A percentile compares a stretch with the other conserved stretches of the same genome.
Evolutionary conservation across 2,888 invertebrate species (phyloP).

Genomic region (Meiosimyza platycephala): DNA sequence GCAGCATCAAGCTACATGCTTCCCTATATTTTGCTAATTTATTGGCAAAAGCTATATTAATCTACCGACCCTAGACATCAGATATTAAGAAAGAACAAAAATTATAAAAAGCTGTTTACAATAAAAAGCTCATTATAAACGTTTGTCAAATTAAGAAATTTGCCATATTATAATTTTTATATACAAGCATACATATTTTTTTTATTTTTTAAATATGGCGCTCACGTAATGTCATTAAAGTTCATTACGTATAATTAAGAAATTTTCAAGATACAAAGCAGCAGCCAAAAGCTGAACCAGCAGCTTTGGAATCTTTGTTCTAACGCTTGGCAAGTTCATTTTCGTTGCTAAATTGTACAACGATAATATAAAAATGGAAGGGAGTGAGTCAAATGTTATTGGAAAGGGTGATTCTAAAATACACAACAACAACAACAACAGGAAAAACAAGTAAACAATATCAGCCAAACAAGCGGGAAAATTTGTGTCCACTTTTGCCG

Average conservation of each 20-base stretch:
- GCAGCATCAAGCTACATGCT: neutral
- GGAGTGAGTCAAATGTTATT: neutral
- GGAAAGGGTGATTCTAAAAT: constrained; percentile 1
- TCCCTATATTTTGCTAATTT: too few relatives aligned
- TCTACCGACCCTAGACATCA: neutral
- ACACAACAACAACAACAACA: constrained; percentile 27
- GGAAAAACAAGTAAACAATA: constrained; percentile 24
- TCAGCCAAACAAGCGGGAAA: constrained; percentile 8
- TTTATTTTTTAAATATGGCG: constrained; percentile 42
- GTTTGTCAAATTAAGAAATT: constrained; percentile 32
- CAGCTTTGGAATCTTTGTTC: neutral
- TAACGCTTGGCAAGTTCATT: constrained; percentile 1
- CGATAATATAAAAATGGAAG: too few relatives aligned
- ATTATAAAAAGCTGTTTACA: too few relatives aligned
- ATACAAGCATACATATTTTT: neutral
- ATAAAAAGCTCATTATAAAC: constrained; percentile 22
- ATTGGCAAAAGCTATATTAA: too few relatives aligned
- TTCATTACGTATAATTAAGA: constrained; percentile 51
- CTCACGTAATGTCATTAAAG: constrained; percentile 51
- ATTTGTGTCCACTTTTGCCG: constrained; percentile 12
- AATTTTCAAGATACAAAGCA: constrained; percentile 33
- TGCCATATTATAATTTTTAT: neutral
- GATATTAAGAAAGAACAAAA: neutral
- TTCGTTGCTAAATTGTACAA: too few relatives aligned
- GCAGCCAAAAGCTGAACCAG: neutral